These are phyloP conservation scores for Xestobium rufovillosum DNA, from an alignment of 2,888 invertebrate species.

Conservation along the genomic window DNA sequence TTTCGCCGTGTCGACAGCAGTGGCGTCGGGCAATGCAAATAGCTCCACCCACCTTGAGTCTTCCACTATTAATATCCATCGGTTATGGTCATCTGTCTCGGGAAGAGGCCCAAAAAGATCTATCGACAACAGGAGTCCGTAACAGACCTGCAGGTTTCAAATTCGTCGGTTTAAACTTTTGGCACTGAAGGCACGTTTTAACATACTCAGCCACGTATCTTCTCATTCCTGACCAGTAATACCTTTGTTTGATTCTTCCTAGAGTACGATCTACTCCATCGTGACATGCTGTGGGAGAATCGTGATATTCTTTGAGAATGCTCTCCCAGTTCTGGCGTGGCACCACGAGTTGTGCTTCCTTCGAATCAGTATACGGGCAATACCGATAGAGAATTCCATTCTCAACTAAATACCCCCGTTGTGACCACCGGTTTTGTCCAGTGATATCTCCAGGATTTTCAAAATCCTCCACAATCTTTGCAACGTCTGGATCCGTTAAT, in stretches of 20 bases:
- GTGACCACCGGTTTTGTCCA: slow-evolving; percentile 8
- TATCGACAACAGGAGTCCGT: slow-evolving; percentile 14
- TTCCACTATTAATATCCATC: slow-evolving; percentile 10
- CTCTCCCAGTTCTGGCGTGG: background rate
- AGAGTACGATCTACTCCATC: slow-evolving; percentile 13
- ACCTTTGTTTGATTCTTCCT: slow-evolving; percentile 8
- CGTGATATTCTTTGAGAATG: slow-evolving; percentile 13
- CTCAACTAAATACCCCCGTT: slow-evolving; percentile 9
- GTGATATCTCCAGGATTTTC: slow-evolving; percentile 3
- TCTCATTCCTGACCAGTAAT: slow-evolving; percentile 18
- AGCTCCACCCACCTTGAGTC: slow-evolving; percentile 12
- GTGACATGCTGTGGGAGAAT: slow-evolving; percentile 17
- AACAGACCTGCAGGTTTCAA: slow-evolving; percentile 16
- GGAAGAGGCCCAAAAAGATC: slow-evolving; percentile 20
- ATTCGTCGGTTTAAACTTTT: slow-evolving; percentile 14
- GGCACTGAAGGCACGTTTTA: slow-evolving; percentile 14
- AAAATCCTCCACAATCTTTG: slow-evolving; percentile 14
- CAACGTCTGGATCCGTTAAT: slow-evolving; percentile 16
- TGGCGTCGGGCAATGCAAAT: slow-evolving; percentile 4
- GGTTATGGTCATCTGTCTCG: slow-evolving; percentile 5
- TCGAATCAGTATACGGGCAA: slow-evolving; percentile 1
- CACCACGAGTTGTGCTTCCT: slow-evolving; percentile 9
- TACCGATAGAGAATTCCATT: slow-evolving; percentile 18
- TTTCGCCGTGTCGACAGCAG: background rate
- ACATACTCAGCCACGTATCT: slow-evolving; percentile 12